A percentile compares a stretch with the other conserved stretches of the same genome.
Conservation (phyloP, 2,888 invertebrate genomes). For the Beris morrisii region DNA sequence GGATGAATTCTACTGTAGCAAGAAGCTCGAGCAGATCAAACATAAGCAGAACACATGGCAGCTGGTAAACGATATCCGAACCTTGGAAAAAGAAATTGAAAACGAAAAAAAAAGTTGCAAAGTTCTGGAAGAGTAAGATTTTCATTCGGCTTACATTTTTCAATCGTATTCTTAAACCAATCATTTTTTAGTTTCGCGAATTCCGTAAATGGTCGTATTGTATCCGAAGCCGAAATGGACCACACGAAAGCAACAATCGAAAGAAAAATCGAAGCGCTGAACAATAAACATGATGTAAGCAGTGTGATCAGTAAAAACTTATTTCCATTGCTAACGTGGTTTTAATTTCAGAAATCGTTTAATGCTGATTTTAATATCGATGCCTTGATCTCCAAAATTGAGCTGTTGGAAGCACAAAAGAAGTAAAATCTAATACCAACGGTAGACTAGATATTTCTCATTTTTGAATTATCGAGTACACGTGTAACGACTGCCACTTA, state of each 20-base stretch:
- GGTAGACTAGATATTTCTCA: no score
- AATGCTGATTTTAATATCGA: conserved; percentile 44
- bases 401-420: conserved; percentile 40
- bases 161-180: background rate
- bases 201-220: conserved; percentile 43
- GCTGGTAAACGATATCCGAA: conserved; percentile 43
- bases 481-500: no score
- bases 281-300: conserved; percentile 41
- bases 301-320: background rate
- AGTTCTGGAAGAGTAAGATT: conserved; percentile 45
- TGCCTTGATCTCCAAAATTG: conserved; percentile 48
- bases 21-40: conserved; percentile 46
- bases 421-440: background rate
- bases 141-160: background rate
- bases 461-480: no score
- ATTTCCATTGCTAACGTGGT: no score
- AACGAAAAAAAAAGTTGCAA: conserved; percentile 43
- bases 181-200: conserved; percentile 43
- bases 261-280: conserved; percentile 43
- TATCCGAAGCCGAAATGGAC: conserved; percentile 44
- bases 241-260: conserved; percentile 43
- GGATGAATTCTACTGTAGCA: conserved; percentile 46
- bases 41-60: conserved; percentile 37
- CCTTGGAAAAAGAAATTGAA: conserved; percentile 43
- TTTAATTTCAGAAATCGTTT: conserved; percentile 9